phyloP scores from a whole-genome alignment of 2,888 invertebrate species.

The Mimas tiliae region DNA sequence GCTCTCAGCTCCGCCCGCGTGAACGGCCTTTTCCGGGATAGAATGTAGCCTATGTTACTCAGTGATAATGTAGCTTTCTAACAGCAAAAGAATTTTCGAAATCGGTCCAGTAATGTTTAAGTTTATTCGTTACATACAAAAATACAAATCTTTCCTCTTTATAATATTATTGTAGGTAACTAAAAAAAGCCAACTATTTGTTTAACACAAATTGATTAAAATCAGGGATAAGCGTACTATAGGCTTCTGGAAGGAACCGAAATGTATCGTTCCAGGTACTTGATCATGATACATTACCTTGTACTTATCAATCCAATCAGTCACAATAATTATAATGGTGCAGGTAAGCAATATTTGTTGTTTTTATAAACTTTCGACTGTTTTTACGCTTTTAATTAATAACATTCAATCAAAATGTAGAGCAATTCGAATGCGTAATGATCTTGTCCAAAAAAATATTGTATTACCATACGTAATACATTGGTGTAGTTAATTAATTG shows the following conservation, averaged over 20 bases:
- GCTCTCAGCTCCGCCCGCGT: too few species aligned
- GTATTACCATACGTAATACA: neutral
- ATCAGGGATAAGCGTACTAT: neutral
- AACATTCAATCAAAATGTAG: neutral
- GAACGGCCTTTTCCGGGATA: too few species aligned
- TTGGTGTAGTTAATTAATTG: neutral
- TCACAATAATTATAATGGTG: neutral
- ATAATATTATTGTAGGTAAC: too few species aligned
- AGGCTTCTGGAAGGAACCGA: neutral
- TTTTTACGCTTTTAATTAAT: neutral
- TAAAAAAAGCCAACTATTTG: too few species aligned
- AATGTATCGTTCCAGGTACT: neutral
- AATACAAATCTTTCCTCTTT: too few species aligned
- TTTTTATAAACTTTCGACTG: neutral
- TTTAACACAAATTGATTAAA: neutral
- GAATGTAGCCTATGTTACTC: too few species aligned
- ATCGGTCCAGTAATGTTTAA: too few species aligned
- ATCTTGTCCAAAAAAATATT: neutral
- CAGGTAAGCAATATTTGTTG: neutral
- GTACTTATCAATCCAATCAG: neutral
- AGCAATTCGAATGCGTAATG: neutral
- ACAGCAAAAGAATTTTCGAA: too few species aligned
- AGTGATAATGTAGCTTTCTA: too few species aligned
- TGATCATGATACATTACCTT: neutral
- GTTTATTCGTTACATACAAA: too few species aligned